Evolutionary conservation across 2,888 invertebrate species (phyloP).

Genomic region (Lottia gigantea): DNA sequence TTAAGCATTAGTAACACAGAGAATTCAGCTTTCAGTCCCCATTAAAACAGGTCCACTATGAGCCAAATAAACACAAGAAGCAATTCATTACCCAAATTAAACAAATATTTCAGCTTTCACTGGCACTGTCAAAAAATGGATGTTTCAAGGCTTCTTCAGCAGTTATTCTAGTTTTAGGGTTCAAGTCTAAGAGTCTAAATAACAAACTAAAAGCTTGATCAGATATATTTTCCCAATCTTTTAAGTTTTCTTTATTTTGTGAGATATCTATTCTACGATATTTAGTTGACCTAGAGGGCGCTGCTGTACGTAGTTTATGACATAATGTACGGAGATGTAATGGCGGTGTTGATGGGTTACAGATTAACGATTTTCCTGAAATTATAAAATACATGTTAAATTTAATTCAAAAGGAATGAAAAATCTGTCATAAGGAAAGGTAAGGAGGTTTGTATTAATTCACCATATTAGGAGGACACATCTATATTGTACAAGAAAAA

Average conservation of each 20-base stretch:
- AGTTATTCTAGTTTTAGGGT: slow-evolving; percentile 79
- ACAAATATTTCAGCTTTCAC: too few relatives aligned
- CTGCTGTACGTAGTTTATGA: slow-evolving; percentile 54
- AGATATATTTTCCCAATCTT: slow-evolving; percentile 68
- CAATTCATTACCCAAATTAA: too few relatives aligned
- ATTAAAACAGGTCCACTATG: too few relatives aligned
- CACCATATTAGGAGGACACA: too few relatives aligned
- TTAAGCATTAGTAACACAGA: too few relatives aligned
- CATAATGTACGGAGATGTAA: slow-evolving; percentile 67
- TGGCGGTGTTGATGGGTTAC: slow-evolving; percentile 46
- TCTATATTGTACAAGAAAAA: too few relatives aligned
- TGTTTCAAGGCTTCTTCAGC: slow-evolving; percentile 82
- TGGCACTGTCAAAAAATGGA: slow-evolving; percentile 74
- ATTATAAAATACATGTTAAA: slow-evolving; percentile 20
- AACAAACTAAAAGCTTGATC: slow-evolving; percentile 81
- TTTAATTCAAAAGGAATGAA: not conserved
- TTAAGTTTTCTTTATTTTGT: slow-evolving; percentile 30
- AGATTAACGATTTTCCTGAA: slow-evolving; percentile 59
- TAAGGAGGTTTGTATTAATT: too few relatives aligned
- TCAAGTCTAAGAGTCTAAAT: slow-evolving; percentile 79
- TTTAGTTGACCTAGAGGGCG: slow-evolving; percentile 26
- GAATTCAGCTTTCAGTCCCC: too few relatives aligned
- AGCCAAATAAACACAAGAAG: too few relatives aligned
- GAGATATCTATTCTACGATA: slow-evolving; percentile 9
- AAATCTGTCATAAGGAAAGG: too few relatives aligned